phyloP scores from a whole-genome alignment of 2,113 vertebrate species.

The Pampusana beccarii region DNA sequence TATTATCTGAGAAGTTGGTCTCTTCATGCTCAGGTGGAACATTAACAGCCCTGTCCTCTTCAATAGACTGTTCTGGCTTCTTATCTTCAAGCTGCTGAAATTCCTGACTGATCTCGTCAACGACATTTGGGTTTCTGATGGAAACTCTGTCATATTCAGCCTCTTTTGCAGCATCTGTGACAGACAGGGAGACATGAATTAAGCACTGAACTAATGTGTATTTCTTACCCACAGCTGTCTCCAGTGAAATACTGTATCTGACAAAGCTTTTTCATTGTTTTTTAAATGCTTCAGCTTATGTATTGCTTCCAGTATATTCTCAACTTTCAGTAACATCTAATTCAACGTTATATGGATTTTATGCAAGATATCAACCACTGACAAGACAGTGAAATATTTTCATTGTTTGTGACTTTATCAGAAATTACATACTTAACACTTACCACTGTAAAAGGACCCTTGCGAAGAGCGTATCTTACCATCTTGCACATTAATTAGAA shows the following conservation, averaged over 20 bases:
- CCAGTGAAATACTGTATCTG: neutral
- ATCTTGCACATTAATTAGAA: neutral
- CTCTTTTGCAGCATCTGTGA: slow-evolving; percentile 18
- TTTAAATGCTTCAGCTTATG: neutral
- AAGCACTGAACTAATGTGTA: neutral
- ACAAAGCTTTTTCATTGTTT: neutral
- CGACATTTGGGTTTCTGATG: neutral
- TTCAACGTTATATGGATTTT: neutral
- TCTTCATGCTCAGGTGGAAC: neutral
- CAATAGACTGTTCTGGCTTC: neutral
- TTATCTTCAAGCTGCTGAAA: neutral
- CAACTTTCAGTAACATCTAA: neutral
- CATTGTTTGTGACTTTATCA: neutral
- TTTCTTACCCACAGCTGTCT: neutral
- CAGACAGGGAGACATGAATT: neutral
- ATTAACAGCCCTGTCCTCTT: neutral
- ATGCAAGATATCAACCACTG: neutral
- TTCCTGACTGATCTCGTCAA: neutral
- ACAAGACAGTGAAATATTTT: neutral
- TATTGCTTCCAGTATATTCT: neutral
- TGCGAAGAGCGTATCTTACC: neutral
- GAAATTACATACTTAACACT: neutral
- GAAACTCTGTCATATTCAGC: neutral
- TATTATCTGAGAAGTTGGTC: neutral
- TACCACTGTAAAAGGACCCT: neutral